Conservation (phyloP, 2,888 invertebrate species). For the Baronia brevicornis region DNA sequence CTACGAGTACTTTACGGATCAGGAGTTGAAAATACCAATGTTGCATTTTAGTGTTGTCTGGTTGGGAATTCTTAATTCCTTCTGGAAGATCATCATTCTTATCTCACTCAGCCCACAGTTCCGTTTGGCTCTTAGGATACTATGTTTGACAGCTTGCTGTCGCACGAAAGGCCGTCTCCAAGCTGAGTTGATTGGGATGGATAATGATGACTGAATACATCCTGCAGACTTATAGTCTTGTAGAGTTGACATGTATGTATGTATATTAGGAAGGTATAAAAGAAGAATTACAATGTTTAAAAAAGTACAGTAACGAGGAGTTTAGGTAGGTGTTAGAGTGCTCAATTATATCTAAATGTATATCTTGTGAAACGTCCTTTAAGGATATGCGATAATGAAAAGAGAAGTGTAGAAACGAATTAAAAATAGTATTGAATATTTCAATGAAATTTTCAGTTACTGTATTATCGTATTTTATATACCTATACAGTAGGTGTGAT, state of each 20-base stretch:
- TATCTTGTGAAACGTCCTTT: too few species aligned
- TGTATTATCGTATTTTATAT: not conserved
- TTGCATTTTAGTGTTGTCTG: conserved; percentile 95
- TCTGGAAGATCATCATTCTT: conserved; percentile 96
- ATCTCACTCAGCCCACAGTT: conserved; percentile 94
- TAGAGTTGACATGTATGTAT: too few species aligned
- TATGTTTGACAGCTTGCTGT: conserved; percentile 93
- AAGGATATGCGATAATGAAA: not conserved
- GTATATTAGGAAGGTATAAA: not conserved
- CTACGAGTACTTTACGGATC: conserved; percentile 82
- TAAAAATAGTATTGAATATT: too few species aligned
- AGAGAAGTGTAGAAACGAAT: too few species aligned
- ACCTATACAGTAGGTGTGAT: not conserved
- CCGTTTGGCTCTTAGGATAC: conserved; percentile 88
- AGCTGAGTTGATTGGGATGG: conserved; percentile 89
- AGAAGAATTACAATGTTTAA: not conserved
- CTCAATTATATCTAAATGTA: conserved; percentile 1
- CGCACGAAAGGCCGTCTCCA: conserved; percentile 88
- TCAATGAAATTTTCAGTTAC: not conserved
- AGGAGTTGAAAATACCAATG: conserved; percentile 83
- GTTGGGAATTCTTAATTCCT: conserved; percentile 95
- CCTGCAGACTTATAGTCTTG: too few species aligned
- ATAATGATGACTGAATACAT: conserved; percentile 84
- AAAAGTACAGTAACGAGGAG: too few species aligned
- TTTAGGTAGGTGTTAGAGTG: too few species aligned